Base-by-base conservation (phyloP, 2,888 invertebrate species). In the Athetis lepigone region DNA sequence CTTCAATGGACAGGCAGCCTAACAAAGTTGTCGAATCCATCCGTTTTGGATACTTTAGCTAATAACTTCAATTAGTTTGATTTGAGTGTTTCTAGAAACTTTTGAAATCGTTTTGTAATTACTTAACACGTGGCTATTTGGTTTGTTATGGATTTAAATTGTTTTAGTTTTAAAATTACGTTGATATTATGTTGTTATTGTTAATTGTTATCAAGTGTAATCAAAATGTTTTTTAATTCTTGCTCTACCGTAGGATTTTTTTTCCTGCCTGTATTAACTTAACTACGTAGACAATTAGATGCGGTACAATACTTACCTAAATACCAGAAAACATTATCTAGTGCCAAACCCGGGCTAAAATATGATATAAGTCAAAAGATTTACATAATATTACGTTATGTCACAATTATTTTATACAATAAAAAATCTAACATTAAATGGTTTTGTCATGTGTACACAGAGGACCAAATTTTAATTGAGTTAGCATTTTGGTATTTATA, bases 61-160 rank as follows among this genome's bases (percentile, higher is more conserved):
- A 59, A 45, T 58, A 64, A 52, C 42, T 54, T 52, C 68, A 64
- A 76, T 68, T 59, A 29, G 23, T 58, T 29, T 45, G 45, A 71
- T 60, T 75, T 40, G 25, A 58, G 58, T 39, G 46, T 37, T 60
- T 42, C 4, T 5, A 23, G 5, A 6, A 67, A 39, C 18, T 58
- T 75, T 47, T 37, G 9, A 7, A 39, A 40, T 55, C 7, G 47
- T 50, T 61, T 50, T 55, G 8, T 21, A 47, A 64, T 67, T 55
- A 66, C 11, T 55, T 40, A 6, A 54, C 40, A 50, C 27, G 43
- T 33, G 4, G 42, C 21, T 51, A 37, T 13, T 61, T 8, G 11
- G 5, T 21, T 40, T 33, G 3, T 13, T 57, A 49, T 62, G 52
- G 25, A 39, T 33, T 19, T 25, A 11, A 37, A 37, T 23, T 39